A percentile compares a stretch with the other conserved stretches of the same genome.
phyloP scores from a whole-genome alignment of 2,113 vertebrate genomes.

The Plecturocebus donacophilus region DNA sequence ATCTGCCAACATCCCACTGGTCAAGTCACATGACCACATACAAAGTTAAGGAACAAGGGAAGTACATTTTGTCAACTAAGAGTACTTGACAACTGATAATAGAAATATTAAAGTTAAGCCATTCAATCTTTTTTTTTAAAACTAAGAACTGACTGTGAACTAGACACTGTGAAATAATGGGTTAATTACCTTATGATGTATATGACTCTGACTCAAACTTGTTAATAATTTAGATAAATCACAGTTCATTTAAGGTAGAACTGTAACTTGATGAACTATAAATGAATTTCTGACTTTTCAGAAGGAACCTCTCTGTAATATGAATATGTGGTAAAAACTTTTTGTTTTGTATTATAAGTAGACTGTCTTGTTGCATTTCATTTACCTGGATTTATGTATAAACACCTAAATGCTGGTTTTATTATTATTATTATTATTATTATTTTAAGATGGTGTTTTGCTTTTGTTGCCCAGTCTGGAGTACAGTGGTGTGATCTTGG shows the following conservation, averaged over 20 bases:
- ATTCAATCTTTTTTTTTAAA: background rate
- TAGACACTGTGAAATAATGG: background rate
- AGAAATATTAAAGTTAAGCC: background rate
- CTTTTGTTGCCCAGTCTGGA: too few species aligned
- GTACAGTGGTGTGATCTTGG: too few species aligned
- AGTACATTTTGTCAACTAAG: background rate
- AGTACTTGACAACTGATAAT: background rate
- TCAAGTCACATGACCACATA: background rate
- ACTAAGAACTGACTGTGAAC: background rate
- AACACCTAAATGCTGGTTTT: background rate
- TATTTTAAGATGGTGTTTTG: too few species aligned
- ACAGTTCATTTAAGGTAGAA: background rate
- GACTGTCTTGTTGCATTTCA: background rate
- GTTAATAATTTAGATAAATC: background rate
- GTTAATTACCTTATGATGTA: background rate
- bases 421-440: too few species aligned
- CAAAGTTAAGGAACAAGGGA: constrained; percentile 7
- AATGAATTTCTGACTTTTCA: background rate
- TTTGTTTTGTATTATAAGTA: background rate
- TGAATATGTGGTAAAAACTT: background rate
- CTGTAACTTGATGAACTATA: background rate
- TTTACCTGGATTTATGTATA: background rate
- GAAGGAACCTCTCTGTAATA: background rate
- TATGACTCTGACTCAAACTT: background rate
- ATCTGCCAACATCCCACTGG: background rate